Base-by-base conservation (phyloP, 53 echinoderm and acorn worm genomes). In the Crossaster papposus region DNA sequence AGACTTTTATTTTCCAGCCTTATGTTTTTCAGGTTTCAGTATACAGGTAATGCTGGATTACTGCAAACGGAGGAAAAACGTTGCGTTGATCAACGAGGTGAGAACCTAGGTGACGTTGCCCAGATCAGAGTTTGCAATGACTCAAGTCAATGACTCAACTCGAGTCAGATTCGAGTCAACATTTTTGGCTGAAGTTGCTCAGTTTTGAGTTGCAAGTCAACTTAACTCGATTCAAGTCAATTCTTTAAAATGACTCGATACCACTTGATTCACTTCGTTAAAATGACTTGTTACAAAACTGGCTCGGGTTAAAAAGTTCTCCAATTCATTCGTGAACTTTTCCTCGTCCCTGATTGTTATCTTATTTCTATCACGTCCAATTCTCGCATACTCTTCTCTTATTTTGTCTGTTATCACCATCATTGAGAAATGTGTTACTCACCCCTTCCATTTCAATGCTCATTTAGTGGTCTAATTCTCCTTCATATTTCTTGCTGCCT, bases 11-110 rank as follows among this genome's bases (percentile, higher is more conserved):
- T 37, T 84, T 52, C 24, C 24, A 2, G 20, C n/a, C 22, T 78
- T 51, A 9, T 50, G 6, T 55, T 8, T 11, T 64, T 20, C 87
- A 87, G 87, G 87, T 87, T 76, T 24, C 87, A 87, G 33, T 87
- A 87, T 34, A 77, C 77, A 0, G 87, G 87, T 6, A 87, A 87
- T 55, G 74, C 73, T 2, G 85, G 85, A 33, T 72, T 85, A 17
- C 51, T 85, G 24, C 85, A 85, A 20, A 50, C 85, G 23, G 54
- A 51, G 52, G 85, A 85, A 85, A 37, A 71, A 20, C 50, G 53
- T 32, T 10, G 35, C 11, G 17, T 73, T 26, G 33, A 53, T 38
- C 80, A 81, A 31, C 51, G 80, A 80, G 65, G 89, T 89, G 18
- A 64, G 89, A 44, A 77, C 26, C 2, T 30, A 36, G 20, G 11